Base-by-base conservation (phyloP, 2,888 invertebrate genomes). In the Allolobophora icterica region DNA sequence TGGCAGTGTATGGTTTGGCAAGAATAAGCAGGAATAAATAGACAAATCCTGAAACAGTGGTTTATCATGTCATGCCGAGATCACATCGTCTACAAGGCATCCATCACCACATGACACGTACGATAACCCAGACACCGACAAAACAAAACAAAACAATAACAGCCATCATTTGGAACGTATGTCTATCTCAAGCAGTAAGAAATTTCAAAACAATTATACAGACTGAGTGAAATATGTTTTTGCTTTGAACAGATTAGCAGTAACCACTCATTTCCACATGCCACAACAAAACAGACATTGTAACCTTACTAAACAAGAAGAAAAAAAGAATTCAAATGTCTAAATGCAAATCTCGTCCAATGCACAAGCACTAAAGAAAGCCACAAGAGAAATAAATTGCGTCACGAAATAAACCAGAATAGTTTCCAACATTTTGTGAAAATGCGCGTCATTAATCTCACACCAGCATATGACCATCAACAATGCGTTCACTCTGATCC, bases 1-100 rank as follows among this genome's bases (percentile, higher is more conserved):
- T 0, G n/a, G 71, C 8, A 71, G 71, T 71, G 71, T 11, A 71
- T 71, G 0, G 8, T 71, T n/a, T 71, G 71, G 71, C 71, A 71
- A 71, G 71, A 71, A 71, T n/a, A 71, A n/a, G 71, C 71, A 71
- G 71, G n/a, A 71, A 71, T 71, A 71, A 71, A 71, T 71, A 71
- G 8, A n/a, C n/a, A 71, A 71, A 30, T 58, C 6, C 17, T 58
- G 24, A 58, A 30, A n/a, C n/a, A n/a, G n/a, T n/a, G n/a, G 71
- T n/a, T n/a, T n/a, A 71, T 30, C 71, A 30, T 71, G 71, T 71
- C 71, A 71, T 71, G 71, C n/a, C 30, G 71, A 71, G 71, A 71
- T 71, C 71, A 71, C 71, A 71, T 71, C 30, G 30, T n/a, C 71
- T 0, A 71, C 71, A n/a, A n/a, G 71, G 8, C 71, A 71, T 71